Evolutionary conservation across 2,888 invertebrate species (phyloP), one percentile per base, ranked within the genome.

Genomic region (Cephalotes varians): DNA sequence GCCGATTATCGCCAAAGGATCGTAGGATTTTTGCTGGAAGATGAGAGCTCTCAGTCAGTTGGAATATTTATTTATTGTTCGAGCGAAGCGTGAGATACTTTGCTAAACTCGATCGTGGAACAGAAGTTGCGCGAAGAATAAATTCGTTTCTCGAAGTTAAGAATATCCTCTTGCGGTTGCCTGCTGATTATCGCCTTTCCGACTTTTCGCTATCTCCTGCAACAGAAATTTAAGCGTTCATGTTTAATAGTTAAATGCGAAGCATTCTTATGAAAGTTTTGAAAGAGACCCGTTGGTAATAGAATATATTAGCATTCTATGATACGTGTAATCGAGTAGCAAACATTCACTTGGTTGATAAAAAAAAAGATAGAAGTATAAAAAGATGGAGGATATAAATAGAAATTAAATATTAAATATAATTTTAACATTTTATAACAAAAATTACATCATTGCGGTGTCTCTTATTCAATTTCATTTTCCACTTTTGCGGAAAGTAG

Each of bases 121-220:
- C 77, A 44, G 69, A 79, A 79, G 34, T 79, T 79, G 34, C 77
- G 47, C 25, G 44, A 69, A 76, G 69, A 69, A 69, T 58, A 79
- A 79, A 51, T 79, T 79, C 69, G 69, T 79, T 76, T 79, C 67
- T 40, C 44, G 31, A 79, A 79, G 77, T 79, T 79, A 40, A 79
- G 77, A 69, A 56, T 67, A 67, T 67, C 56, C 31, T 56, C 12
- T 25, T 25, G 69, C 77, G 31, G 56, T 58, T 79, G 54, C 31
- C 67, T 67, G 21, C 34, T 34, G 56, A 79, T 79, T 79, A 79
- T 79, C 67, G 25, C 34, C 44, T 79, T 79, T 44, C 18, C 31
- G 44, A n/a, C 56, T 58, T 67, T 54, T 28, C 44, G 40, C 7
- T 44, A 44, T 34, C 12, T 10, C 2, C 77, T 79, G 56, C 34